Conservation (phyloP, 2,888 invertebrate species). For the Nomada ruficornis region DNA sequence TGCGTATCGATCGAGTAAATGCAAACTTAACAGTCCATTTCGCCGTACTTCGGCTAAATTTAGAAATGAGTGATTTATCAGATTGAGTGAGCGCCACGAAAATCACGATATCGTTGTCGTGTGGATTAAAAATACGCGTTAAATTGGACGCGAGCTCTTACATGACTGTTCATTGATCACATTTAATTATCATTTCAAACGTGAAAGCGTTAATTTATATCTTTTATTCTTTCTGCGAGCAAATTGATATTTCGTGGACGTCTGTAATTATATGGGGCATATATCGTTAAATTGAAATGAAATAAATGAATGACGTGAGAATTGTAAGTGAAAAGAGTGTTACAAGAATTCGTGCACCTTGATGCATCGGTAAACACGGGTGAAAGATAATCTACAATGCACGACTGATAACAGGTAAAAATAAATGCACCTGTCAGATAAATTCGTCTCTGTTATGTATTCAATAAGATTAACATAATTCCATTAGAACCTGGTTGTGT, state of each 20-base stretch:
- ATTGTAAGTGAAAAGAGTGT: no score
- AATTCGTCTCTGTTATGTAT: background rate
- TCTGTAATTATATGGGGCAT: no score
- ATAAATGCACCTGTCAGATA: constrained; percentile 8
- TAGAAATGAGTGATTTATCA: constrained; percentile 49
- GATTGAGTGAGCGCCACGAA: constrained; percentile 13
- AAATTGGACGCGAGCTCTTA: background rate
- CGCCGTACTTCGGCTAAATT: constrained; percentile 50
- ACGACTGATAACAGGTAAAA: background rate
- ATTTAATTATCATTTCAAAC: background rate
- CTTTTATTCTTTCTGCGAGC: no score
- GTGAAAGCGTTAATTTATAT: background rate
- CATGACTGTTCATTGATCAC: background rate
- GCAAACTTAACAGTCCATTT: constrained; percentile 60
- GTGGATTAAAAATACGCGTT: constrained; percentile 28
- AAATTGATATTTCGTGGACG: no score
- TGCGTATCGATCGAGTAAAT: constrained; percentile 45
- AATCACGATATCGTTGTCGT: constrained; percentile 25
- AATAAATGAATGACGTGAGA: no score
- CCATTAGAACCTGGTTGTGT: no score
- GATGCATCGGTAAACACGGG: background rate
- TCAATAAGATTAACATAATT: background rate
- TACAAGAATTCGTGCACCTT: background rate
- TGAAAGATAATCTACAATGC: background rate
- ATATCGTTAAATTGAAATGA: no score